phyloP scores from a whole-genome alignment of 2,797 vertebrate genomes.

The Falco berigora region DNA sequence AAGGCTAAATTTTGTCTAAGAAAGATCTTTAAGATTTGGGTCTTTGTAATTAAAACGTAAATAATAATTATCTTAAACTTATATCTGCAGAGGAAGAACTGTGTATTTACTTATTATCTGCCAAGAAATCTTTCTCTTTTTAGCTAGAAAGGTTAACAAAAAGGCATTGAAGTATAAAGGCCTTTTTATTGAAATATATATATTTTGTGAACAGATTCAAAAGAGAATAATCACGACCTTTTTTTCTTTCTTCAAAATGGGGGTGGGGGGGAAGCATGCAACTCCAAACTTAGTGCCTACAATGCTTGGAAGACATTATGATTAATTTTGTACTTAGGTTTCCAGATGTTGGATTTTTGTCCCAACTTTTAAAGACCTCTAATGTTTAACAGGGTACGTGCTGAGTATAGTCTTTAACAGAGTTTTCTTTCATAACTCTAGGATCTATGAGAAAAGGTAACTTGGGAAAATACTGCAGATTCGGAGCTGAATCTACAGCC shows the following conservation, averaged over 20 bases:
- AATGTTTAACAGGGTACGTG: conserved; percentile 68
- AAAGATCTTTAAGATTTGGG: not conserved
- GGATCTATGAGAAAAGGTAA: conserved; percentile 53
- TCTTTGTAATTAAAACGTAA: conserved; percentile 12
- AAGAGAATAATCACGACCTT: not conserved
- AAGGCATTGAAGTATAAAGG: not conserved
- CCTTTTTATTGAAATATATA: not conserved
- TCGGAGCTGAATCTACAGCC: not conserved
- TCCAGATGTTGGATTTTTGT: conserved; percentile 65
- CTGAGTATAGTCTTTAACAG: conserved; percentile 64
- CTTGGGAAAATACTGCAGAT: not conserved
- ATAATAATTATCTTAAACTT: conserved; percentile 16
- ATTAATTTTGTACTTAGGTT: conserved; percentile 59
- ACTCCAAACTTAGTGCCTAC: conserved; percentile 4
- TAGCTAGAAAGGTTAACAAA: not conserved
- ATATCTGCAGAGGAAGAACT: conserved; percentile 12
- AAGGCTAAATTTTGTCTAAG: conserved; percentile 8
- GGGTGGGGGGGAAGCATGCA: not conserved
- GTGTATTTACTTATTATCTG: conserved; percentile 19
- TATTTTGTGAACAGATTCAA: conserved; percentile 22
- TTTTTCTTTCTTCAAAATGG: not conserved
- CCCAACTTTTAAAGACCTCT: conserved; percentile 62
- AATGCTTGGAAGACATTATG: conserved; percentile 17
- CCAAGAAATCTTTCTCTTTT: not conserved
- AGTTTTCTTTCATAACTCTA: conserved; percentile 66